Base-by-base conservation (phyloP, 2,113 vertebrate genomes). In the Nothoprocta pentlandii region DNA sequence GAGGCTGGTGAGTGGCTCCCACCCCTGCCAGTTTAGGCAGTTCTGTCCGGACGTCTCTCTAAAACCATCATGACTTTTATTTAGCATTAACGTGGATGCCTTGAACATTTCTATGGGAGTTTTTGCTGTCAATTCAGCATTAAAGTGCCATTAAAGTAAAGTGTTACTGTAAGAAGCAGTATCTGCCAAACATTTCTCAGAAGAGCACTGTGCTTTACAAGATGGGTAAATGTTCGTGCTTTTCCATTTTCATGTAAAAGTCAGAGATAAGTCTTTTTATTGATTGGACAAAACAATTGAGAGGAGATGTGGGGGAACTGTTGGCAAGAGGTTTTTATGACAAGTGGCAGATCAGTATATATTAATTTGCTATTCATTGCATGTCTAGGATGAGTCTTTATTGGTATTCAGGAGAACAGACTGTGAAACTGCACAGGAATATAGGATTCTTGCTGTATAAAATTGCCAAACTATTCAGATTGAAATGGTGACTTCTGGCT, bases 141-240 rank as follows among this genome's bases (percentile, higher is more conserved):
- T 97, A 97, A 97, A 97, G 91, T 91, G 63, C 95, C 95, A 95
- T 98, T 97, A 97, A 96, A 96, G 92, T 86, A 84, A 95, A 98
- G 96, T 97, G 96, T 98, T 98, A 97, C 97, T 96, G 98, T 98
- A 98, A 98, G 96, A 93, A 92, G 81, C 87, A 83, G 84, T 75
- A 68, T 83, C 96, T 95, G 95, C 96, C 93, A 95, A 97, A 96
- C 93, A 77, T 94, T 98, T 98, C 98, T 98, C 96, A 98, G 98
- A 98, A 98, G 93, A 96, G 97, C 78, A 41, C 47, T 53, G 94
- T 68, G 94, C 93, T 93, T 96, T 96, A 30, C 90, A 96, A 90
- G 66, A 94, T 25, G 66, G 92, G 89, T 26, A 71, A 93, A 85
- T 20, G 0, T 89, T 95, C 75, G 2, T 34, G 64, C 89, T 93